Percentiles rank a stretch among this genome's conserved stretches.
phyloP scores from a whole-genome alignment of 1,140 invertebrate species.

The Drosophila nebulosa region DNA sequence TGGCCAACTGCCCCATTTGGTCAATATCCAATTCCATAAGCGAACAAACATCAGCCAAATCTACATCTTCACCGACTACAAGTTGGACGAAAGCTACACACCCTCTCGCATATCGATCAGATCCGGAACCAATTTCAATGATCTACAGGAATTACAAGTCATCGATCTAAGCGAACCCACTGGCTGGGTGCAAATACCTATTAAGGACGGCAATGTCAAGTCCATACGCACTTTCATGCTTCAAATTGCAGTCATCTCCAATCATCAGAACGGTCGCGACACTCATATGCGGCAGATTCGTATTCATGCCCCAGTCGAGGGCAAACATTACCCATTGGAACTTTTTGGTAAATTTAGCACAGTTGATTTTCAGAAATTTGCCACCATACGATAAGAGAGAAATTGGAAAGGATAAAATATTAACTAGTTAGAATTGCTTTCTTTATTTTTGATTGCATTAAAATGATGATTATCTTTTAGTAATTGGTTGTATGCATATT shows the following conservation, averaged over 20 bases:
- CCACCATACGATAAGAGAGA: slow-evolving; percentile 86
- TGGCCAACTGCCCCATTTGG: slow-evolving; percentile 97
- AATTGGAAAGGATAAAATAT: not conserved
- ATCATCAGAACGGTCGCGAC: slow-evolving; percentile 99
- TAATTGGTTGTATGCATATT: slow-evolving; percentile 42
- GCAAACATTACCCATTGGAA: slow-evolving; percentile 87
- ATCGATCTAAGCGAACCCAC: slow-evolving; percentile 96
- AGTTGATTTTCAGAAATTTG: slow-evolving; percentile 90
- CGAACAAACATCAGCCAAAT: slow-evolving; percentile 98
- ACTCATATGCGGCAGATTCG: slow-evolving; percentile 99
- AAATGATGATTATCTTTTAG: slow-evolving; percentile 38
- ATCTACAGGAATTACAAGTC: slow-evolving; percentile 98
- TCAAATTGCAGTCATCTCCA: slow-evolving; percentile 97
- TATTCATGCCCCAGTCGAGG: slow-evolving; percentile 95
- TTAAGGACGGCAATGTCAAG: slow-evolving; percentile 93
- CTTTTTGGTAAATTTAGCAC: slow-evolving; percentile 90
- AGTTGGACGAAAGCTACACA: slow-evolving; percentile 99
- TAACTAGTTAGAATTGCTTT: not conserved
- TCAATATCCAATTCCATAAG: slow-evolving; percentile 98
- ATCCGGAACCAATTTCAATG: slow-evolving; percentile 98
- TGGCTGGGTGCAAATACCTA: slow-evolving; percentile 96
- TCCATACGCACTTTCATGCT: slow-evolving; percentile 97
- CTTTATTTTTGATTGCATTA: slow-evolving; percentile 32
- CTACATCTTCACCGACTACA: slow-evolving; percentile 98
- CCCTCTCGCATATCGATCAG: slow-evolving; percentile 97